Evolutionary conservation across 2,888 invertebrate species (phyloP), one percentile per base, ranked within the genome.

Genomic region (Cabera pusaria): DNA sequence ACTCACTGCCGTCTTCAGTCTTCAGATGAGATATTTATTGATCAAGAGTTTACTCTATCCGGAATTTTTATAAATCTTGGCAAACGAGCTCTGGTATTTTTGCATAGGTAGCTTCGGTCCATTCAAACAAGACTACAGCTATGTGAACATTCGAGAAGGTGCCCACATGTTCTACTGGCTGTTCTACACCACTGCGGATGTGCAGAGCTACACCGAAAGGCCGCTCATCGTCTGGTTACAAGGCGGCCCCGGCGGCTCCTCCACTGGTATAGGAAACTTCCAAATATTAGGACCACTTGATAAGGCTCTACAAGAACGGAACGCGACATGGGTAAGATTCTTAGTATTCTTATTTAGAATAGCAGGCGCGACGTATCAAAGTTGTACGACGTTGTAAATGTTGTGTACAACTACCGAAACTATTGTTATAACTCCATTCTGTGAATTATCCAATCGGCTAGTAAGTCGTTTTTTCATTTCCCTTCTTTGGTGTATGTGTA

Each of bases 131-230:
- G 93, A 93, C 62, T 95, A 93, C 92, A 93, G 92, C 4, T 94
- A 93, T 73, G 93, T 94, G 2, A 90, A 90, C 38, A 94, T 96
- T 0, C 90, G 96, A 0, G 90, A 90, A 1, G 91, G 93, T 0
- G 95, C 96, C 0, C 92, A 95, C 56, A 94, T 95, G 93, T 96
- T 97, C 74, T 97, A 95, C 90, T 97, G 96, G 96, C 75, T 97
- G 17, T 96, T 94, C 66, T 93, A 94, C 64, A 94, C 94, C 6
- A 93, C 93, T 0, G 92, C 93, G 0, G 79, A 90, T 27, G 92
- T 92, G 0, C 50, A 62, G 2, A 85, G 86, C 23, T 91, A 92
- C 61, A 91, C 91, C 0, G 91, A 94, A 1, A 90, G 92, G 20
- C 97, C 97, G 0, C 78, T 97, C 11, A 83, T 96, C n/a, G 93